A percentile compares a stretch with the other conserved stretches of the same genome.
Evolutionary conservation across 2,797 vertebrate species (phyloP).

Genomic region (Cynopterus sphinx): DNA sequence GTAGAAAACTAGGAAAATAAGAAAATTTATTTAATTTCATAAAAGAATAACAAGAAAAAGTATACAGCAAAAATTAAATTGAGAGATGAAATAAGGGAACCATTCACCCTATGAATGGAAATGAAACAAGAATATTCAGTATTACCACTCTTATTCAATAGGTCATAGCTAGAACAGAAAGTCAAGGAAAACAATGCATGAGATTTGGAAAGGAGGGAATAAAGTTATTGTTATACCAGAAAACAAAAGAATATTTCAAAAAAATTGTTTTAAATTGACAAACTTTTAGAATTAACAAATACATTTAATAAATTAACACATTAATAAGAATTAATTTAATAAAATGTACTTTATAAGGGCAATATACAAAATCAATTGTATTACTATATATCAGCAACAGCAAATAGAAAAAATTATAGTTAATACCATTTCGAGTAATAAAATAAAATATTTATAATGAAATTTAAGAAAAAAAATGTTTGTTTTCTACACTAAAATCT

Average conservation of each 20-base stretch:
- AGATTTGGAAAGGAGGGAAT: not conserved
- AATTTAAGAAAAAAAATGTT: too few relatives aligned
- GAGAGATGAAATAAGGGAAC: not conserved
- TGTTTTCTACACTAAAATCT: not conserved
- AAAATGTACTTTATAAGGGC: not conserved
- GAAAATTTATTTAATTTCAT: not conserved
- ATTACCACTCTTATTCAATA: not conserved
- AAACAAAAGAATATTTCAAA: not conserved
- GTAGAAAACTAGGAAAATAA: not conserved
- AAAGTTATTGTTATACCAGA: not conserved
- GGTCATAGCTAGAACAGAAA: not conserved
- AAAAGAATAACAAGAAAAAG: not conserved
- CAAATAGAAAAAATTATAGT: not conserved
- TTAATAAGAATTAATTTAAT: too few relatives aligned
- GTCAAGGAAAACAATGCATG: not conserved
- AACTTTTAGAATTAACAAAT: not conserved
- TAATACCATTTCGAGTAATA: too few relatives aligned
- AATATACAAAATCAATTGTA: not conserved
- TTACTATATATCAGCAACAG: not conserved
- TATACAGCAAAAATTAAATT: not conserved
- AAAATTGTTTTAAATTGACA: not conserved
- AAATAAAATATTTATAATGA: too few relatives aligned
- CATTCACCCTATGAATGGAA: not conserved
- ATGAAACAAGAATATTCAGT: not conserved
- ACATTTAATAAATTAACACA: not conserved